A percentile compares a stretch with the other conserved stretches of the same genome.
Evolutionary conservation across 2,113 vertebrate species (phyloP).

Genomic region (Barnardius zonarius): DNA sequence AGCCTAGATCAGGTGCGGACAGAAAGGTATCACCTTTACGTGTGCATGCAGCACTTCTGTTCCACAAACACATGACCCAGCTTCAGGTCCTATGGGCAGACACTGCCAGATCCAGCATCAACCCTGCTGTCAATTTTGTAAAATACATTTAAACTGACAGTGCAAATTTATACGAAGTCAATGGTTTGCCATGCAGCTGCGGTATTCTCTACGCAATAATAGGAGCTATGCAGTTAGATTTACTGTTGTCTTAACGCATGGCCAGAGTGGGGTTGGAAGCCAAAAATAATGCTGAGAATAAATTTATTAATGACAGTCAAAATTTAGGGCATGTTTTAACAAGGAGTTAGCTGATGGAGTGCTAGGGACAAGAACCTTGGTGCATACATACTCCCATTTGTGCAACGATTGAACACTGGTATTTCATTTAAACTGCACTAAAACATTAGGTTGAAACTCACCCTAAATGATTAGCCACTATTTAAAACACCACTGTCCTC

Average conservation of each 20-base stretch:
- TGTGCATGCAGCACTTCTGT: background rate
- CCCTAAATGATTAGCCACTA: background rate
- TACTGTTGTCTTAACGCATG: background rate
- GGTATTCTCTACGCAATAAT: background rate
- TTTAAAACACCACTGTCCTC: background rate
- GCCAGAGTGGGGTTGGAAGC: background rate
- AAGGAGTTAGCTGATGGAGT: background rate
- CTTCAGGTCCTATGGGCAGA: fast-evolving
- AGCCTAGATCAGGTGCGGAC: background rate
- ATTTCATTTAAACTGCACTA: background rate
- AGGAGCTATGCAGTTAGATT: background rate
- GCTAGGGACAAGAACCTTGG: background rate
- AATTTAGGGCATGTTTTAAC: background rate
- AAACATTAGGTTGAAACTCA: background rate
- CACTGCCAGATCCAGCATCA: background rate
- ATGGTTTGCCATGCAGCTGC: background rate
- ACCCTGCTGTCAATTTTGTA: background rate
- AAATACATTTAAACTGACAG: background rate
- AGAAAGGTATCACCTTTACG: background rate
- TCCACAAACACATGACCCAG: fast-evolving
- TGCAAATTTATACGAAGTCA: background rate
- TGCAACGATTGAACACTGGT: background rate
- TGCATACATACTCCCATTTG: background rate
- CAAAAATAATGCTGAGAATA: background rate
- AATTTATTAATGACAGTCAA: background rate